phyloP scores from a whole-genome alignment of 2,113 vertebrate genomes.

The Nansenia antarctica region DNA sequence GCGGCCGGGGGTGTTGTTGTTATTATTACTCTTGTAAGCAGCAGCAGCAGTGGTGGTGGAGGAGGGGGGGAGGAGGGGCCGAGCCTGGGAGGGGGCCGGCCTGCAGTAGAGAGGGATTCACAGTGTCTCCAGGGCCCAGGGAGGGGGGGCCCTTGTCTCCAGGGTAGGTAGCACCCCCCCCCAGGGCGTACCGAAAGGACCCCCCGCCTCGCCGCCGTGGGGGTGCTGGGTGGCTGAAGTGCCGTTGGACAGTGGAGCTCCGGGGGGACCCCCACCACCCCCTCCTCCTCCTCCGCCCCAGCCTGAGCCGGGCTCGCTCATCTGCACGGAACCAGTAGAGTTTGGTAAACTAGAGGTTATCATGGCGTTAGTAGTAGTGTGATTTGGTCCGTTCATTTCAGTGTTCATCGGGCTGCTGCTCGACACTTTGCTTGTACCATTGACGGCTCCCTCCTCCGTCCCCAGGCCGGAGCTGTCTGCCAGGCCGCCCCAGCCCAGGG shows the following conservation, averaged over 20 bases:
- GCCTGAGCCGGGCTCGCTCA: constrained; percentile 84
- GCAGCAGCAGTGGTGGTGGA: constrained; percentile 78
- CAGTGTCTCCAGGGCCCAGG: constrained; percentile 92
- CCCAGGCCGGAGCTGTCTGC: constrained; percentile 80
- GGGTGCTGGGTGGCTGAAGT: constrained; percentile 75
- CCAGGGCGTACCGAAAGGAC: constrained; percentile 91
- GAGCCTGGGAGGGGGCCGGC: constrained; percentile 78
- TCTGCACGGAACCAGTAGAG: constrained; percentile 87
- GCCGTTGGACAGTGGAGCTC: constrained; percentile 81
- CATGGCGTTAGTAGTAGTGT: constrained; percentile 96
- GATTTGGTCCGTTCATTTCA: constrained; percentile 99
- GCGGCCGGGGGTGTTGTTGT: constrained; percentile 77
- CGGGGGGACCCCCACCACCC: constrained; percentile 76
- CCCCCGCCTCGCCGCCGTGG: constrained; percentile 82
- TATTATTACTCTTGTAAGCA: constrained; percentile 85
- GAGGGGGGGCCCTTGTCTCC: constrained; percentile 87
- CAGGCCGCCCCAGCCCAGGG: constrained; percentile 83
- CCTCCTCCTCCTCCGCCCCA: constrained; percentile 72
- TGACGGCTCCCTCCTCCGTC: constrained; percentile 83
- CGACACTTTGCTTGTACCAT: constrained; percentile 95
- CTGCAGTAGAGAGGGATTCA: constrained; percentile 92
- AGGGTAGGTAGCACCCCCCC: constrained; percentile 83
- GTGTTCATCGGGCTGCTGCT: constrained; percentile 79
- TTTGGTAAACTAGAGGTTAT: constrained; percentile 99
- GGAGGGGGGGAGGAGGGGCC: constrained; percentile 79